Base-by-base conservation (phyloP, 2,888 invertebrate genomes). In the Agonopterix arenella region DNA sequence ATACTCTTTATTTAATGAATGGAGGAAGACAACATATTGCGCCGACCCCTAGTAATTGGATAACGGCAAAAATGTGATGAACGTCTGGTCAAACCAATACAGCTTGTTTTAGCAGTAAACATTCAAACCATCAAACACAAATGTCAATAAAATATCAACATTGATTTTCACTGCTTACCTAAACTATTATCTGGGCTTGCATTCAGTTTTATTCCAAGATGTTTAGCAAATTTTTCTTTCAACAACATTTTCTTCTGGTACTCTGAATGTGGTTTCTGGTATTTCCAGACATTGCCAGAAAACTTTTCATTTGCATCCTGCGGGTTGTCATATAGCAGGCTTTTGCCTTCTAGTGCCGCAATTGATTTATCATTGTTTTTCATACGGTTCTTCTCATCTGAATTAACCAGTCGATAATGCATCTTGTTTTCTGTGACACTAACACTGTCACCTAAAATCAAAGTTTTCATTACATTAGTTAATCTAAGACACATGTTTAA, bases 331-430 rank as follows among this genome's bases (percentile, higher is more conserved):
- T 73, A 71, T 10, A 86, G 65, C 37, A 85, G 68, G 57, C 76
- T 78, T 53, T 84, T 86, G 18, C 85, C 84, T 64, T 84, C 74
- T 52, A 85, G 62, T 49, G 75, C 76, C 67, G 82, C 84, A 75
- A 86, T 82, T 62, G 81, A 78, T 74, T 84, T 86, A 60, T 80
- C 80, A 77, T 84, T 80, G 68, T 84, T 84, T 67, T 84, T 86
- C 53, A 86, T 75, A 55, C 70, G 62, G 57, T 79, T 70, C 62
- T 77, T 85, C 54, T 83, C 80, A 51, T 77, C 78, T 5, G 61
- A 61, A 48, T 84, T 76, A 28, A 73, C 64, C 52, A 80, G 66
- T 41, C 62, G 78, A 51, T 84, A 84, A 51, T 71, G 75, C 37
- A 75, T 66, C 60, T 65, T 73, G 52, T 68, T 72, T 41, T 77